Evolutionary conservation across 2,888 invertebrate genomes (phyloP), one percentile per base, ranked within the genome.

Genomic region (Microchrysa polita): DNA sequence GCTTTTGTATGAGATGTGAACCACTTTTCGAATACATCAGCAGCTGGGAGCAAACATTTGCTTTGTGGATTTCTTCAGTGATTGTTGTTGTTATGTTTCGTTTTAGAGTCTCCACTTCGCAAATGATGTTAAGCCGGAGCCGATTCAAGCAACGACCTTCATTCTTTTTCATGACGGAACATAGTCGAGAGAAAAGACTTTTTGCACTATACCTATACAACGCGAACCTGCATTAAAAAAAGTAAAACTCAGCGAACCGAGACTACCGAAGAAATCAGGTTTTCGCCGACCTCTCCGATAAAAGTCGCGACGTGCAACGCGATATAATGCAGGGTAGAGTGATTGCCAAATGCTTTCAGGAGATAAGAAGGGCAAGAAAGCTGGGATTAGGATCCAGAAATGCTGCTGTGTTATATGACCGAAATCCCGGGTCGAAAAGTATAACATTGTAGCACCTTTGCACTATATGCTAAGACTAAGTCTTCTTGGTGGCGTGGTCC

Each of bases 111-210:
- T 48, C 48, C 16, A 4, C 27, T 34, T 7, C 27, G 40, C 61
- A 52, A 14, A 18, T 20, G 20, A 0, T 55, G 10, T 20, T 20
- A 20, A 55, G 22, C 18, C n/a, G 10, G 55, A 55, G 67, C 27
- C 67, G 67, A 67, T 34, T 52, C 67, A 53, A 67, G 67, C 67
- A 67, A 67, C 67, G 67, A 67, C 67, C 67, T 67, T 67, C 67
- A 67, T 67, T 53, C 67, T 67, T 67, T 67, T 67, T 67, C 67
- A 67, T 67, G 27, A 27, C 67, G 53, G 67, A 53, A 67, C 53
- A 20, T 52, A 67, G 22, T 65, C 53, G 67, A 53, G 53, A 53
- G 67, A 53, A 67, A 53, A 67, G 67, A 34, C 67, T 67, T 67
- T 34, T 67, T 67, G 65, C 65, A 48, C 65, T 44, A 20, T 14